These are phyloP conservation scores for Gymnocypris eckloni DNA, from an alignment of 2,797 vertebrate genomes.

Conservation along the genomic window DNA sequence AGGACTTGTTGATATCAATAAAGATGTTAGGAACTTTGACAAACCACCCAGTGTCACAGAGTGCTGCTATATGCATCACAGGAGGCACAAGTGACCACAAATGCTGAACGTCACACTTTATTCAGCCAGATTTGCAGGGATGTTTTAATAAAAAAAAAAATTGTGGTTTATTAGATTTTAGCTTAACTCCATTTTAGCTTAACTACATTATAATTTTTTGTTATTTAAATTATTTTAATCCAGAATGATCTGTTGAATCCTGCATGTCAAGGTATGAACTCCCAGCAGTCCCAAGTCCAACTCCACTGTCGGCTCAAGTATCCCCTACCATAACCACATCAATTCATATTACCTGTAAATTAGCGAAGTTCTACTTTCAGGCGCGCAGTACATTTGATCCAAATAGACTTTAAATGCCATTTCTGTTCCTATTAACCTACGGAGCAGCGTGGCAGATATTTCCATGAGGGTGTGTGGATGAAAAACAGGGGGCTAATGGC, in stretches of 20 bases:
- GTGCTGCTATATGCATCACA: slow-evolving; percentile 55
- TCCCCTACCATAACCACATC: slow-evolving; percentile 95
- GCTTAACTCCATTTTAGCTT: too few relatives aligned
- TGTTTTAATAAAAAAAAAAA: neutral
- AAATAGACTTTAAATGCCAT: slow-evolving; percentile 99
- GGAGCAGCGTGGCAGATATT: slow-evolving; percentile 99
- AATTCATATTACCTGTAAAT: slow-evolving; percentile 99
- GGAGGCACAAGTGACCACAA: slow-evolving; percentile 3
- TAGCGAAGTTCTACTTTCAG: slow-evolving; percentile 99
- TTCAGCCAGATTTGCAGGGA: neutral
- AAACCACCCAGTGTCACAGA: slow-evolving; percentile 69
- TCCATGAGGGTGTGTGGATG: slow-evolving; percentile 92
- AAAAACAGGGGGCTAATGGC: slow-evolving; percentile 97
- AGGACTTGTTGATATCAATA: slow-evolving; percentile 82
- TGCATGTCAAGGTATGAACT: slow-evolving; percentile 35
- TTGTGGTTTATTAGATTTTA: neutral
- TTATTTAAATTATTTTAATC: neutral
- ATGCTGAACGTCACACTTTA: neutral
- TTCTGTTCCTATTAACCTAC: slow-evolving; percentile 99
- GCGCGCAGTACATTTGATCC: slow-evolving; percentile 98
- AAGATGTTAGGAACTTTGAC: slow-evolving; percentile 80
- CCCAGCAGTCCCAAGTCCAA: slow-evolving; percentile 68
- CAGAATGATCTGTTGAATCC: slow-evolving; percentile 45
- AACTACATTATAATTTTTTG: too few relatives aligned
- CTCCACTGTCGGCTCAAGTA: slow-evolving; percentile 82